Conservation (phyloP, 2,888 invertebrate species). For the Ophion slaviceki region DNA sequence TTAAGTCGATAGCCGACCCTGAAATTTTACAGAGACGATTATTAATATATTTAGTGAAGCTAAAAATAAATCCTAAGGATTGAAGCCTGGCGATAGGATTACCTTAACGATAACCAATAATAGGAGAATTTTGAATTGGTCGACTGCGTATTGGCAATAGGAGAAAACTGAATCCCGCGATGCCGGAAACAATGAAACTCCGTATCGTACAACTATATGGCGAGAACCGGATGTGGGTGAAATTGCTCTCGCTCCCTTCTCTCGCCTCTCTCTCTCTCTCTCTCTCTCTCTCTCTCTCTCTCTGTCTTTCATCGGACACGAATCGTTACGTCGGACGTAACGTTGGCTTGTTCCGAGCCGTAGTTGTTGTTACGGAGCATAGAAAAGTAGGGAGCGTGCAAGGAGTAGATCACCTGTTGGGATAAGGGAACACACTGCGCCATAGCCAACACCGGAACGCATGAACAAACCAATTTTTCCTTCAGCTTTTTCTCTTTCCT, state of each 20-base stretch:
- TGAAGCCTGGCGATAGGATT: too few species aligned
- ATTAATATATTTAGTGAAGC: too few species aligned
- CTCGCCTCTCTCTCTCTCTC: too few species aligned
- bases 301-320: conserved; percentile 73
- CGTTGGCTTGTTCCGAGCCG: conserved; percentile 72
- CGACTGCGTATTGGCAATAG: neutral
- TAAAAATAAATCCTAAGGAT: too few species aligned
- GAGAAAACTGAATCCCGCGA: conserved; percentile 5
- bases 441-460: conserved; percentile 73
- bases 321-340: conserved; percentile 77
- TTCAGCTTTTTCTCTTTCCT: neutral
- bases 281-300: conserved; percentile 35
- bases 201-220: neutral
- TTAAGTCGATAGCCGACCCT: too few species aligned
- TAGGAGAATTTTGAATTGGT: neutral
- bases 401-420: conserved; percentile 56
- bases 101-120: too few species aligned
- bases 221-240: too few species aligned
- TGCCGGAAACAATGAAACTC: neutral
- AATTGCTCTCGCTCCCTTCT: too few species aligned
- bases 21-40: too few species aligned
- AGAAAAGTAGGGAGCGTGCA: conserved; percentile 23
- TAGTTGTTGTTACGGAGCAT: conserved; percentile 23
- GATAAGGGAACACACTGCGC: conserved; percentile 60
- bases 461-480: conserved; percentile 70